Conservation (phyloP, 2,797 vertebrate genomes). For the Salmo trutta region DNA sequence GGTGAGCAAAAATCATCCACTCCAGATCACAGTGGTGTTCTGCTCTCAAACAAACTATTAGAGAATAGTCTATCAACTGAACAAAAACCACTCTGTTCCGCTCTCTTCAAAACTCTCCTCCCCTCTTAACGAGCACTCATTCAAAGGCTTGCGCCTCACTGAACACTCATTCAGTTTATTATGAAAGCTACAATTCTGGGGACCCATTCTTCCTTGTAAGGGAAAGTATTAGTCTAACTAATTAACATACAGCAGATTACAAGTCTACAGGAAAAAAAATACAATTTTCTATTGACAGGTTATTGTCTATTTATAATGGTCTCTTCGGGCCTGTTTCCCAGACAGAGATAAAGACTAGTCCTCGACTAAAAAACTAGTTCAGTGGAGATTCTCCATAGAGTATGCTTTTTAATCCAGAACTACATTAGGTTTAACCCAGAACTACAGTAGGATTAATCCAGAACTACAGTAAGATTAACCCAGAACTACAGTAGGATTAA, state of each 20-base stretch:
- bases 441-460: too few relatives aligned
- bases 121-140: slow-evolving; percentile 50
- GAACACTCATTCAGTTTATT: slow-evolving; percentile 42
- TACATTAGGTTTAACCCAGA: too few relatives aligned
- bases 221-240: neutral
- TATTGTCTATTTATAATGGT: neutral
- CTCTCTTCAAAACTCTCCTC: slow-evolving; percentile 22
- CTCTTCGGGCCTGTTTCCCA: neutral
- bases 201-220: neutral
- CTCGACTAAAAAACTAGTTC: too few relatives aligned
- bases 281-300: neutral
- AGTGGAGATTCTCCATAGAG: too few relatives aligned
- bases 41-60: slow-evolving; percentile 48
- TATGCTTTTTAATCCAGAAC: too few relatives aligned
- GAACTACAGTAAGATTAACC: too few relatives aligned
- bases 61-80: slow-evolving; percentile 30
- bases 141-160: slow-evolving; percentile 44
- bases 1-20: slow-evolving; percentile 34
- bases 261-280: neutral
- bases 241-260: neutral
- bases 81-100: slow-evolving; percentile 68
- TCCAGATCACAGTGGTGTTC: slow-evolving; percentile 38
- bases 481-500: too few relatives aligned
- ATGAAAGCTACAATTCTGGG: slow-evolving; percentile 9
- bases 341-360: neutral